Conservation (phyloP, 2,113 vertebrate genomes). For the Illadopsis cleaveri region DNA sequence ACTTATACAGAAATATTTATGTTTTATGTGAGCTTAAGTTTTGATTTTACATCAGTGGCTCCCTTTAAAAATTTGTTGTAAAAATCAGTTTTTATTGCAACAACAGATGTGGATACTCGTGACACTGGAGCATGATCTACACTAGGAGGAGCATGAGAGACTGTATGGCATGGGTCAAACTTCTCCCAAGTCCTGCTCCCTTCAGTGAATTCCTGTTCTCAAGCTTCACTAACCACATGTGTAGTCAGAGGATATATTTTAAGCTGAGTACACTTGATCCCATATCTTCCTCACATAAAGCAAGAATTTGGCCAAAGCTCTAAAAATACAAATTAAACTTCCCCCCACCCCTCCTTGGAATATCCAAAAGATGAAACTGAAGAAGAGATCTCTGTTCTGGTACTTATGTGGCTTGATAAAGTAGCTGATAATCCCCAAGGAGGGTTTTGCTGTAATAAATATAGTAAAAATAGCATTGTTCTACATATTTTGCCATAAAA, state of each 20-base stretch:
- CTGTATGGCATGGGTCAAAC: neutral
- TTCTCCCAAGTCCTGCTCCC: neutral
- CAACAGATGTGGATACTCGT: fast-evolving
- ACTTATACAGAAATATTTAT: neutral
- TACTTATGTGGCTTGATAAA: neutral
- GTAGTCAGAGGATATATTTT: neutral
- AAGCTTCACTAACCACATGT: neutral
- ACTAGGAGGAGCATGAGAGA: neutral
- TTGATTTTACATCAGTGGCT: neutral
- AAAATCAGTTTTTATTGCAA: neutral
- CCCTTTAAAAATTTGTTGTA: neutral
- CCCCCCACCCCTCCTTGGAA: fast-evolving
- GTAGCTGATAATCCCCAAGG: neutral
- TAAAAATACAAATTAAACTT: neutral
- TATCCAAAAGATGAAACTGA: neutral
- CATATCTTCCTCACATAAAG: neutral
- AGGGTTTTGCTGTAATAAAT: neutral
- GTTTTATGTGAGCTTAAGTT: neutral
- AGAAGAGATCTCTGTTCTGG: neutral
- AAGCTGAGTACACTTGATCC: neutral
- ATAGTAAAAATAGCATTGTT: neutral
- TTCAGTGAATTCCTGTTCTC: neutral
- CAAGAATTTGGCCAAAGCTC: neutral
- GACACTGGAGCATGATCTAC: neutral
- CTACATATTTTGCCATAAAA: neutral